Evolutionary conservation across 2,113 vertebrate species (phyloP).

Genomic region (Octodon degus): DNA sequence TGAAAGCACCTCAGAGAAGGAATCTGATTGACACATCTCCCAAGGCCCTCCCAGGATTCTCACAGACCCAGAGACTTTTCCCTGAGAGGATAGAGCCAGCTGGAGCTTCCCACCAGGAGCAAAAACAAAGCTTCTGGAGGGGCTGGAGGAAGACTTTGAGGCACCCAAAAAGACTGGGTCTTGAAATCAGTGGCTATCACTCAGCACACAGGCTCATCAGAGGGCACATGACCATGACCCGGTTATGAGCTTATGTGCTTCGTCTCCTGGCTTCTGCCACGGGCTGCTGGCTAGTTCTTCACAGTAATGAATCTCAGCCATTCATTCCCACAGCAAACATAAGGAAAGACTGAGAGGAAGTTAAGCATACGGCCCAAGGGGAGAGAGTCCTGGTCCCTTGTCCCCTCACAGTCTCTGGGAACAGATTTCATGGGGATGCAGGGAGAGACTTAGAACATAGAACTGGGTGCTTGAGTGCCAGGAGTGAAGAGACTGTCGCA

Average conservation of each 20-base stretch:
- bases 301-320: background rate
- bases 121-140: background rate
- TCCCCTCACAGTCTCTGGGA: no score
- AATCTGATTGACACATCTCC: background rate
- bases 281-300: background rate
- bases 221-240: background rate
- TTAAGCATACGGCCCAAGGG: background rate
- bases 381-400: background rate
- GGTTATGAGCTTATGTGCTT: background rate
- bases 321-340: background rate
- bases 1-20: conserved; percentile 39
- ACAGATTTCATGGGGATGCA: background rate
- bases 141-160: background rate
- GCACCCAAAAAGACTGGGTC: background rate
- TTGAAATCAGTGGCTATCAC: background rate
- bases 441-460: background rate
- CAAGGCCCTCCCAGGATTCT: background rate
- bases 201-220: background rate
- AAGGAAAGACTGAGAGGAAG: background rate
- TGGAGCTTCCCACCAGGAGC: rapidly evolving
- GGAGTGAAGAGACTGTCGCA: background rate
- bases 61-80: background rate
- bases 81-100: background rate
- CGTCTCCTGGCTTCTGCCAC: background rate
- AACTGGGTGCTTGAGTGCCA: background rate